Evolutionary conservation across 1,140 invertebrate species (phyloP), one percentile per base, ranked within the genome.

Genomic region (Meloidogyne floridensis): DNA sequence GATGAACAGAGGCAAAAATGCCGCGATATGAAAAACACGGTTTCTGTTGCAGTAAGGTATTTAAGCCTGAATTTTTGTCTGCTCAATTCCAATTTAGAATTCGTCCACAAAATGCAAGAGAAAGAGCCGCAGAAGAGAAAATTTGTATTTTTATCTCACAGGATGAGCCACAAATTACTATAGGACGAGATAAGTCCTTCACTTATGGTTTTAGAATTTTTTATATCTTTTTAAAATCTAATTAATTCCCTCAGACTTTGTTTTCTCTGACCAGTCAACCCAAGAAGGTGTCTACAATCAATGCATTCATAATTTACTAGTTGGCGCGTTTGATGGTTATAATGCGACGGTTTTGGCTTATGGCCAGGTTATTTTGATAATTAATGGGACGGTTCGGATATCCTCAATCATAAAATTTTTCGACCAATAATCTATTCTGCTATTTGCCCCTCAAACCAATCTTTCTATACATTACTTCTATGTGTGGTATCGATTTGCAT

Each of bases 121-220:
- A 99, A 91, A 93, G 95, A 83, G 95, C 98, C 69, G 96, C 98
- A 88, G 95, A 95, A 93, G 98, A 95, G 91, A 93, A 95, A 80
- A 93, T 96, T 72, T 98, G 96, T 90, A 97, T 96, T 0, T 95
- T 97, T 8, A 94, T 95, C 11, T 93, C 94, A 86, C 73, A 86
- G 82, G 18, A 84, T 84, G 72, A 91, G 90, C 94, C 96, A 0
- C 95, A 98, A 90, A 93, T 98, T n/a, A 92, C 96, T 1, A 92
- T 99, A 6, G 96, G 96, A 72, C 94, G 94, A 18, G 96, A 98
- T 90, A 93, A 94, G 85, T 91, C 93, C 0, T 97, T 96, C 86
- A 96, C 95, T 1, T 98, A 94, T 90, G 77, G 77, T 79, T 32
- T 32, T 32, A 65, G 1, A 3, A 42, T 4, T 42, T 20, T 32